These are phyloP conservation scores for Eriosoma lanigerum DNA, from an alignment of 1,140 invertebrate species.

Conservation along the genomic window DNA sequence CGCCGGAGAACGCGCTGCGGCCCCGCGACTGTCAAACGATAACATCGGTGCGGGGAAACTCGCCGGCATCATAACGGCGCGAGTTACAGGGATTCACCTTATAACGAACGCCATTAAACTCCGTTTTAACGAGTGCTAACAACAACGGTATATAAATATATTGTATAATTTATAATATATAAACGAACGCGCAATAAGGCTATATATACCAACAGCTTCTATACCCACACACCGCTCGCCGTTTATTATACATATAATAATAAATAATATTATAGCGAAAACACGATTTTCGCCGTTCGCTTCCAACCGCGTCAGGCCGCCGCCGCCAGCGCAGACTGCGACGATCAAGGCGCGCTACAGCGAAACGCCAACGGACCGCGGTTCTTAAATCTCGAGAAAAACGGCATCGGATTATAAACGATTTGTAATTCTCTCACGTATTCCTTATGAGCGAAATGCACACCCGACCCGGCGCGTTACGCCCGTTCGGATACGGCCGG, in stretches of 20 bases:
- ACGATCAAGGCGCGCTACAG: too few species aligned
- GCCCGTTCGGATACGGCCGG: background rate
- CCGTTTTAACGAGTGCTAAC: constrained; percentile 12
- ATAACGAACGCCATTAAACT: constrained; percentile 34
- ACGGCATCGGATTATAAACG: constrained; percentile 43
- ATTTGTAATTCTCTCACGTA: constrained; percentile 46
- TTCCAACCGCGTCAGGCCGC: too few species aligned
- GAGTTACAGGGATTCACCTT: background rate
- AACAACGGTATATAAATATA: background rate
- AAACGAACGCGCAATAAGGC: background rate
- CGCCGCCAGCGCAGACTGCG: background rate
- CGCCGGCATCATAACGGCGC: too few species aligned
- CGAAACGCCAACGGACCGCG: constrained; percentile 4
- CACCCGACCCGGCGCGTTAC: too few species aligned
- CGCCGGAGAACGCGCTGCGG: background rate
- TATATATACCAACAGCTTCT: background rate
- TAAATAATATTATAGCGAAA: too few species aligned
- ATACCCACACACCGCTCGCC: background rate
- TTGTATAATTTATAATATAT: constrained; percentile 15
- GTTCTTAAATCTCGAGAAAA: constrained; percentile 38
- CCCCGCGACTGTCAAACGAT: background rate
- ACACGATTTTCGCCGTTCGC: too few species aligned
- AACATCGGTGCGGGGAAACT: too few species aligned
- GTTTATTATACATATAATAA: background rate
- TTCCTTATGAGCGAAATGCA: constrained; percentile 24